phyloP scores from a whole-genome alignment of 53 echinoderm and acorn worm genomes.

The Patiria pectinifera region DNA sequence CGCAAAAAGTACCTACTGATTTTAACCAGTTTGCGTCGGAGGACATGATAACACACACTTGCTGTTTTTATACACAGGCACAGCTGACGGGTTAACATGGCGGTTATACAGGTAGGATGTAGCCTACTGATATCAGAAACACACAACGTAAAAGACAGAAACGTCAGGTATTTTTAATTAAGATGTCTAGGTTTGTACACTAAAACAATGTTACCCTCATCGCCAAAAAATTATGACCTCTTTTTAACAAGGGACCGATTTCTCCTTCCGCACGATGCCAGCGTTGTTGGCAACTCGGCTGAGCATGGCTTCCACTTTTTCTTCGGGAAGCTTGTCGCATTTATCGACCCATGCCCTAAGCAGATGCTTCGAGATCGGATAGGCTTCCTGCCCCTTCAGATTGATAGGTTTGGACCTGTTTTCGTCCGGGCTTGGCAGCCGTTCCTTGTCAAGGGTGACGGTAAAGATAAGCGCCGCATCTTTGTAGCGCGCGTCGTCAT shows the following conservation, averaged over 20 bases:
- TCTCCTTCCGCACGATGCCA: constrained; percentile 62
- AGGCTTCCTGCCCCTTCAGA: neutral
- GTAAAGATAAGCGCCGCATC: constrained; percentile 84
- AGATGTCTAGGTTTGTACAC: too few relatives aligned
- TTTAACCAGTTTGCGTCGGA: too few relatives aligned
- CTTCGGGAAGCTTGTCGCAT: constrained; percentile 59
- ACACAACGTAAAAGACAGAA: too few relatives aligned
- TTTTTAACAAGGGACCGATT: constrained; percentile 1
- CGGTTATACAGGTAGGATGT: too few relatives aligned
- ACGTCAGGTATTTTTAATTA: too few relatives aligned
- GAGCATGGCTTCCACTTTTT: constrained; percentile 84
- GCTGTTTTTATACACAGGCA: too few relatives aligned
- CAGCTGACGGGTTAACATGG: too few relatives aligned
- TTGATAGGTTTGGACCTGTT: neutral
- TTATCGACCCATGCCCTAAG: constrained; percentile 25
- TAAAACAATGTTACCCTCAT: too few relatives aligned
- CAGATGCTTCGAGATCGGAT: constrained; percentile 17
- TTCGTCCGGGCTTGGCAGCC: neutral
- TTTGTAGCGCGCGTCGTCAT: constrained; percentile 87
- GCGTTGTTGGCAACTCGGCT: constrained; percentile 94
- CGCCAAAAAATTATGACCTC: neutral
- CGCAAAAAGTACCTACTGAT: too few relatives aligned
- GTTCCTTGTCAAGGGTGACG: constrained; percentile 47
- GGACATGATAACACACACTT: too few relatives aligned
- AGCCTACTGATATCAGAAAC: too few relatives aligned